Percentiles rank a stretch among this genome's conserved stretches.
Evolutionary conservation across 2,797 vertebrate genomes (phyloP).

Genomic region (Poecilia velifera): DNA sequence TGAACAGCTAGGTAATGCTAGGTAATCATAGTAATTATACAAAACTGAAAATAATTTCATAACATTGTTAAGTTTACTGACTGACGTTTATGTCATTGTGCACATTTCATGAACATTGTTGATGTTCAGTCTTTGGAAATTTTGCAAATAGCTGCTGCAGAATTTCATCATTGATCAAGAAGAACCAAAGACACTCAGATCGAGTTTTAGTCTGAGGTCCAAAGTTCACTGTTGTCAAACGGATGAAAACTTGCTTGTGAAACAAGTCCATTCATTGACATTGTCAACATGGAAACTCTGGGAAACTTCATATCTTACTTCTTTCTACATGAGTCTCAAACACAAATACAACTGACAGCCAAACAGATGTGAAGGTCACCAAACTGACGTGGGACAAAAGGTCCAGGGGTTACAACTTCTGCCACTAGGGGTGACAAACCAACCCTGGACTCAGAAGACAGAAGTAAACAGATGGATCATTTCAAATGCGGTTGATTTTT

Average conservation of each 20-base stretch:
- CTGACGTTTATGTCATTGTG: neutral
- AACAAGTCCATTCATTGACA: neutral
- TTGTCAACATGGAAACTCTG: neutral
- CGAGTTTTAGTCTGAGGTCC: neutral
- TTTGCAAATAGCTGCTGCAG: neutral
- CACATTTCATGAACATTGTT: neutral
- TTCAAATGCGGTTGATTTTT: neutral
- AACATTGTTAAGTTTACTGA: neutral
- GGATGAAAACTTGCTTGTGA: neutral
- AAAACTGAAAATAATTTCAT: neutral
- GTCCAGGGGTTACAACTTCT: neutral
- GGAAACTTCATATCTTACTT: neutral
- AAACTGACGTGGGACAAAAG: neutral
- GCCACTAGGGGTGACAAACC: neutral
- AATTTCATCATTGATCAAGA: neutral
- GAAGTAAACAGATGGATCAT: neutral
- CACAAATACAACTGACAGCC: neutral
- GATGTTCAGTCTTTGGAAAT: neutral
- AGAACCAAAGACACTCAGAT: neutral
- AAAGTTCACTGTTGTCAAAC: neutral
- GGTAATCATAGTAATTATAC: neutral
- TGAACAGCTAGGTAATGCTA: neutral
- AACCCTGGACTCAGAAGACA: neutral
- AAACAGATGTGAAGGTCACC: neutral
- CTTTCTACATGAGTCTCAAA: neutral